A percentile compares a stretch with the other conserved stretches of the same genome.
phyloP scores from a whole-genome alignment of 2,113 vertebrate species.

The Spea multiplicata region DNA sequence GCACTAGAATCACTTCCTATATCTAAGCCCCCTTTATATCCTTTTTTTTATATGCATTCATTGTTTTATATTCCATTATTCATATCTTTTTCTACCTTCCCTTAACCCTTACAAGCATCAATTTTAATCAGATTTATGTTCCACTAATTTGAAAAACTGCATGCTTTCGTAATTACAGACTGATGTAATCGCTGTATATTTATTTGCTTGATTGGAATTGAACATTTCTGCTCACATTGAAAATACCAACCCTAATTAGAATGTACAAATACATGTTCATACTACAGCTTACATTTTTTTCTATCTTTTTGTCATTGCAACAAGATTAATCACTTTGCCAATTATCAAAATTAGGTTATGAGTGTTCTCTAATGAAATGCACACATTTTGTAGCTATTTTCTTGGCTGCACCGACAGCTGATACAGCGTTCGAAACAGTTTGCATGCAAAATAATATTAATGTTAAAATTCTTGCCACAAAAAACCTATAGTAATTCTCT shows the following conservation, averaged over 20 bases:
- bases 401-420: constrained; percentile 1
- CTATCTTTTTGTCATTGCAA: constrained; percentile 42
- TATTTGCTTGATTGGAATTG: constrained; percentile 22
- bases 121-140: constrained; percentile 25
- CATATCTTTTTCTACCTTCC: background rate
- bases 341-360: constrained; percentile 46
- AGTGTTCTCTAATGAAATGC: constrained; percentile 20
- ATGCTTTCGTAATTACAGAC: constrained; percentile 21
- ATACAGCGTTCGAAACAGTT: constrained; percentile 13
- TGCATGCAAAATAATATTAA: constrained; percentile 44
- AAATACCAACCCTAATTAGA: constrained; percentile 30
- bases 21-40: no score
- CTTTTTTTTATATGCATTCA: no score
- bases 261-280: constrained; percentile 28
- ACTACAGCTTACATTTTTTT: constrained; percentile 9
- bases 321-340: constrained; percentile 40
- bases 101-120: constrained; percentile 6
- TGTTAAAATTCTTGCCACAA: constrained; percentile 42
- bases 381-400: background rate
- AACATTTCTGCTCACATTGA: constrained; percentile 18
- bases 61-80: no score
- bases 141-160: constrained; percentile 27
- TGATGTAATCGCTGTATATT: constrained; percentile 14
- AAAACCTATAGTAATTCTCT: constrained; percentile 43
- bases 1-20: no score